These are phyloP conservation scores for Rhopalosiphum padi DNA, from an alignment of 1,140 invertebrate species.

Conservation along the genomic window DNA sequence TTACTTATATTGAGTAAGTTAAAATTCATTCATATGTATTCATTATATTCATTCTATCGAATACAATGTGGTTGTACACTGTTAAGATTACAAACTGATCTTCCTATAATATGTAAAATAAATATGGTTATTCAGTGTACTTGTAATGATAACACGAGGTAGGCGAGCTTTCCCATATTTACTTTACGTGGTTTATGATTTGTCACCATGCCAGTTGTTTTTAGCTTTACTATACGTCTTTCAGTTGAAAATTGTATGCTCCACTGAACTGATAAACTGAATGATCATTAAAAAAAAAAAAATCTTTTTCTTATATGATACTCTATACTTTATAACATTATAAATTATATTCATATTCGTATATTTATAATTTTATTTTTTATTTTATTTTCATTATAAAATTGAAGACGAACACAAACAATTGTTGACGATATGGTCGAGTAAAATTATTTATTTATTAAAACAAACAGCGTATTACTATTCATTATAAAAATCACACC, in stretches of 20 bases:
- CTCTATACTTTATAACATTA: neutral
- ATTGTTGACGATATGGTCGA: neutral
- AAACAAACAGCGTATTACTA: neutral
- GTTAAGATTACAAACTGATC: neutral
- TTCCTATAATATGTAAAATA: constrained; percentile 30
- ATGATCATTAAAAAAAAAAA: neutral
- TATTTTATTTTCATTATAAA: neutral
- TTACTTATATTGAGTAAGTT: neutral
- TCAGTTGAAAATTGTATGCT: neutral
- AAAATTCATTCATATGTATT: too few species aligned
- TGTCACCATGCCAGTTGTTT: neutral
- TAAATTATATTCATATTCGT: neutral
- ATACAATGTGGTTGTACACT: neutral
- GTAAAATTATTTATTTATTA: too few species aligned
- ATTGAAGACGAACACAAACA: neutral
- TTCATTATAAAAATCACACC: neutral
- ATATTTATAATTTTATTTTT: too few species aligned
- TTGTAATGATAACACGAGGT: neutral
- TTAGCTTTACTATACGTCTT: neutral
- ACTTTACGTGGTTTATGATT: neutral
- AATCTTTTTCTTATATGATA: neutral
- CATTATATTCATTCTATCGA: neutral
- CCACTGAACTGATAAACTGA: neutral
- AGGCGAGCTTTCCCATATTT: neutral
- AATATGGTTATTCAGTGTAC: constrained; percentile 20